These are phyloP conservation scores for Chrysaora quinquecirrha DNA, from an alignment of 30 jellyfish, hydroid and myxozoan species.

Conservation along the genomic window DNA sequence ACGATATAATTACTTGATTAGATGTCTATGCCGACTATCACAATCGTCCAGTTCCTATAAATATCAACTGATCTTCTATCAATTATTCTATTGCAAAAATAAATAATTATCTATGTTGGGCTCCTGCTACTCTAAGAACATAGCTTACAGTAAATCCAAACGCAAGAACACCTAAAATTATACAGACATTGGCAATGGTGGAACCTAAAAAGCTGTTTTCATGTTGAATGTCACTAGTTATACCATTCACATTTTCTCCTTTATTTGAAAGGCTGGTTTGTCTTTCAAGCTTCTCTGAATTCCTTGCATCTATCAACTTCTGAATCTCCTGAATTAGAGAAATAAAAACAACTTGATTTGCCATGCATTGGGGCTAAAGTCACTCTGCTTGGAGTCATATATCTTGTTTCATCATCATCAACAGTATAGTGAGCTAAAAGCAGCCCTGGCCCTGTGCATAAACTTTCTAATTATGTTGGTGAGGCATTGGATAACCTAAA, in stretches of 20 bases:
- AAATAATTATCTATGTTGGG: conserved; percentile 53
- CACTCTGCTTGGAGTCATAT: no score
- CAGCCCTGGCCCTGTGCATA: no score
- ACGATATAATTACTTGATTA: no score
- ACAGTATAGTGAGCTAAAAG: no score
- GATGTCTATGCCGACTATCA: no score
- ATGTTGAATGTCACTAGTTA: neutral
- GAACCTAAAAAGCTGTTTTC: conserved; percentile 78
- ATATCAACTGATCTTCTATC: no score
- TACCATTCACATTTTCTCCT: conserved; percentile 1
- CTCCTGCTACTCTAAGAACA: conserved; percentile 88
- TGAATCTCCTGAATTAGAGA: conserved; percentile 81
- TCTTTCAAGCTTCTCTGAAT: conserved; percentile 44
- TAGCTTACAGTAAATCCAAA: conserved; percentile 96
- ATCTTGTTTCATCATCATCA: no score
- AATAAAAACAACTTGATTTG: no score
- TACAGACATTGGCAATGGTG: conserved; percentile 94
- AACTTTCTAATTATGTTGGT: no score
- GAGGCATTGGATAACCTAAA: no score
- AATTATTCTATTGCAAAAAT: neutral
- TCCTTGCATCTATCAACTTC: conserved; percentile 46
- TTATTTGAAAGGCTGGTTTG: neutral
- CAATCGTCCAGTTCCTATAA: no score
- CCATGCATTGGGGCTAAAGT: no score
- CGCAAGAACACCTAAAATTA: conserved; percentile 90